Percentiles rank a stretch among this genome's conserved stretches.
phyloP scores from a whole-genome alignment of 1,140 invertebrate species.

The Armadillidium nasatum region DNA sequence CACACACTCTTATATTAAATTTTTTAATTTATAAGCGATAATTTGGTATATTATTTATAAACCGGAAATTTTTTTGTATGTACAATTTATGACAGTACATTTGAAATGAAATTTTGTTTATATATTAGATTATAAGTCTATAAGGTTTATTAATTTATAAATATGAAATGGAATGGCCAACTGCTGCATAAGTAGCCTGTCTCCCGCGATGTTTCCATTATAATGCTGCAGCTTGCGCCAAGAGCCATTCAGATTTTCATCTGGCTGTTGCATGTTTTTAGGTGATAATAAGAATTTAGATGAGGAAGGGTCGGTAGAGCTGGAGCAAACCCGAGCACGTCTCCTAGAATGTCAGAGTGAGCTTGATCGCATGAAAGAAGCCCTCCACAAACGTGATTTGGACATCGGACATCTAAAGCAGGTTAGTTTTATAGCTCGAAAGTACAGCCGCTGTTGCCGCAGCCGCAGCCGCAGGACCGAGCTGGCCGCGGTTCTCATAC shows the following conservation, averaged over 20 bases:
- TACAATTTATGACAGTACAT: too few relatives aligned
- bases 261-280: conserved; percentile 45
- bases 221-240: conserved; percentile 8
- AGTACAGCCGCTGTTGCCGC: conserved; percentile 3
- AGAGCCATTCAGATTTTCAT: conserved; percentile 28
- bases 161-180: neutral
- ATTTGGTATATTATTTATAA: too few relatives aligned
- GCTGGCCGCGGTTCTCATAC: neutral
- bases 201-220: neutral
- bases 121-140: too few relatives aligned
- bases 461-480: conserved; percentile 5
- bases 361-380: conserved; percentile 39
- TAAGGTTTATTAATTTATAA: too few relatives aligned
- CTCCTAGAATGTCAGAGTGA: conserved; percentile 44
- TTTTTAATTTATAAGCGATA: neutral
- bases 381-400: conserved; percentile 33
- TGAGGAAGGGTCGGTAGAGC: conserved; percentile 44
- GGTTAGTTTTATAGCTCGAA: conserved; percentile 26
- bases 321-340: conserved; percentile 43
- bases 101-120: too few relatives aligned
- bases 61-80: too few relatives aligned
- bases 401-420: conserved; percentile 35
- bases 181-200: neutral
- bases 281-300: conserved; percentile 44
- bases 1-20: neutral